These are phyloP conservation scores for Nasonia longicornis DNA, from an alignment of 1,140 invertebrate species.

Conservation along the genomic window DNA sequence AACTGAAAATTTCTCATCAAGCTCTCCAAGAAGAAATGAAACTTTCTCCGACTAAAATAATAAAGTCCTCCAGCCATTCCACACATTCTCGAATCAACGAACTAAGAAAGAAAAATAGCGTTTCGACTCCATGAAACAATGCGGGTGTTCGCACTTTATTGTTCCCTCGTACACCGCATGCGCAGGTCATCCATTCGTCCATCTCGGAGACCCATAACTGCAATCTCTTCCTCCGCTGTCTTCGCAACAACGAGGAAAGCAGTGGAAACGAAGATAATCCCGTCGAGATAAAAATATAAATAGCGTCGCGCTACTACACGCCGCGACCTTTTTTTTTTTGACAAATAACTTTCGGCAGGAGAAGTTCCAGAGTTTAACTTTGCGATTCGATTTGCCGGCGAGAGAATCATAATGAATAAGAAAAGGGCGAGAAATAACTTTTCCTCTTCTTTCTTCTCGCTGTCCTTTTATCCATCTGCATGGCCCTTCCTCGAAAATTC, in stretches of 20 bases:
- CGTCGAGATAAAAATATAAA: not conserved
- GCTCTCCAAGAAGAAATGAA: not conserved
- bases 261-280: constrained; percentile 35
- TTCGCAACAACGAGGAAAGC: constrained; percentile 18
- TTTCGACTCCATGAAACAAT: not conserved
- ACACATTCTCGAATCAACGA: not conserved
- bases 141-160: not conserved
- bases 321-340: constrained; percentile 16
- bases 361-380: constrained; percentile 3
- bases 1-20: not conserved
- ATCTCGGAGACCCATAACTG: not conserved
- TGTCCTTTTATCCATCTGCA: not conserved
- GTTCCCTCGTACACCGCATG: not conserved
- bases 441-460: not conserved
- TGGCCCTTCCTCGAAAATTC: no score
- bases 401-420: constrained; percentile 14
- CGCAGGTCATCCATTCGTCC: not conserved
- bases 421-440: not conserved
- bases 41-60: constrained; percentile 5
- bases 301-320: not conserved
- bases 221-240: not conserved
- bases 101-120: constrained; percentile 26
- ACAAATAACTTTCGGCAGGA: constrained; percentile 35
- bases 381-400: constrained; percentile 15
- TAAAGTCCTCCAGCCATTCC: not conserved